A percentile compares a stretch with the other conserved stretches of the same genome.
Conservation (phyloP, 2,113 vertebrate genomes). For the Sciurus niger region DNA sequence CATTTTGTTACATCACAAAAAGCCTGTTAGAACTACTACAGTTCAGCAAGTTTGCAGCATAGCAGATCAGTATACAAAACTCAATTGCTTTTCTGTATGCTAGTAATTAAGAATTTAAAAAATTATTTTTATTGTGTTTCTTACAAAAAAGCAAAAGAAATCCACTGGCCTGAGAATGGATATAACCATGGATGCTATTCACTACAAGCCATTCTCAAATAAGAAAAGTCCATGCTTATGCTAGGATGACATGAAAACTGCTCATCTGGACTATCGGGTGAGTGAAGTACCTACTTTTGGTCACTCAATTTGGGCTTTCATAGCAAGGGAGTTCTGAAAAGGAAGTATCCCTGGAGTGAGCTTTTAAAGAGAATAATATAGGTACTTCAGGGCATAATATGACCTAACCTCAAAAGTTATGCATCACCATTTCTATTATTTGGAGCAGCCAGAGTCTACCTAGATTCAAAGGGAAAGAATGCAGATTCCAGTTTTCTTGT, state of each 20-base stretch:
- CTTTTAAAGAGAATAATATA: neutral
- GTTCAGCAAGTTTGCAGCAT: neutral
- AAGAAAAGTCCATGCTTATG: neutral
- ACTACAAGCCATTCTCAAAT: neutral
- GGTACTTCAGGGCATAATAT: neutral
- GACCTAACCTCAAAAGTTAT: neutral
- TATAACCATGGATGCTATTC: neutral
- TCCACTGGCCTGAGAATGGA: neutral
- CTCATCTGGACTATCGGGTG: neutral
- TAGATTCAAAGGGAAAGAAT: neutral
- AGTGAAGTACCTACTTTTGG: neutral
- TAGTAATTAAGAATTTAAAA: neutral
- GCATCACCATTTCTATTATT: neutral
- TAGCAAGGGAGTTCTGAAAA: neutral
- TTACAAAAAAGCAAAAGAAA: constrained; percentile 19
- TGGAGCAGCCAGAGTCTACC: neutral
- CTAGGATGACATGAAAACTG: no score
- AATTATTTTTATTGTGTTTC: neutral
- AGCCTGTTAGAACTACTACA: neutral
- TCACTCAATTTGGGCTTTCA: neutral
- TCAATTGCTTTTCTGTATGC: neutral
- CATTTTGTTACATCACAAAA: neutral
- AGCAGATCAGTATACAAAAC: constrained; percentile 26
- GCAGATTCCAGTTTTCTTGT: no score
- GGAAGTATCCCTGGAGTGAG: neutral